phyloP scores from a whole-genome alignment of 1,140 invertebrate species.

The Frieseomelitta varia region DNA sequence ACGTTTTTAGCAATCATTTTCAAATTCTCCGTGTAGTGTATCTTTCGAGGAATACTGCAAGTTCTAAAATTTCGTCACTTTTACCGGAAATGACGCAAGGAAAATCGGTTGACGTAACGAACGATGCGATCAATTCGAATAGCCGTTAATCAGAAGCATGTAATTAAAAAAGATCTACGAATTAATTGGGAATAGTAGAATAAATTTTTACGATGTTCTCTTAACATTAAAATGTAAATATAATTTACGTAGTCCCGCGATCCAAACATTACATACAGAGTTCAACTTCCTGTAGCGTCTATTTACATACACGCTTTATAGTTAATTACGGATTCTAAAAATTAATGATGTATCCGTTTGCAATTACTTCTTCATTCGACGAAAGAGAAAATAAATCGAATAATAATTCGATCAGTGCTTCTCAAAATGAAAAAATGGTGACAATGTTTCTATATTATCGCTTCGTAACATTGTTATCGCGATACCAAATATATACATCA shows the following conservation, averaged over 20 bases:
- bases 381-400: neutral
- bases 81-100: conserved; percentile 2
- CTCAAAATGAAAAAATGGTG: neutral
- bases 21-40: neutral
- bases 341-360: neutral
- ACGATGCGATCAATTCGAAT: neutral
- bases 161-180: neutral
- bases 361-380: neutral
- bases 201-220: neutral
- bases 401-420: neutral
- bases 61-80: conserved; percentile 19
- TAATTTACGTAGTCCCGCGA: neutral
- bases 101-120: neutral
- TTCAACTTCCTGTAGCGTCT: conserved; percentile 12
- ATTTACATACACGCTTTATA: neutral
- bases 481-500: neutral
- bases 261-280: neutral
- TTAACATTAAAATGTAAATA: neutral
- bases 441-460: neutral
- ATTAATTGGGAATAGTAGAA: neutral
- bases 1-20: neutral
- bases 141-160: neutral
- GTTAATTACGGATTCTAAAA: conserved; percentile 10
- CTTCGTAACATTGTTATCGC: neutral
- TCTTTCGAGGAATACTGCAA: neutral